Base-by-base conservation (phyloP, 1,140 invertebrate species). In the Rhopalosiphum padi region DNA sequence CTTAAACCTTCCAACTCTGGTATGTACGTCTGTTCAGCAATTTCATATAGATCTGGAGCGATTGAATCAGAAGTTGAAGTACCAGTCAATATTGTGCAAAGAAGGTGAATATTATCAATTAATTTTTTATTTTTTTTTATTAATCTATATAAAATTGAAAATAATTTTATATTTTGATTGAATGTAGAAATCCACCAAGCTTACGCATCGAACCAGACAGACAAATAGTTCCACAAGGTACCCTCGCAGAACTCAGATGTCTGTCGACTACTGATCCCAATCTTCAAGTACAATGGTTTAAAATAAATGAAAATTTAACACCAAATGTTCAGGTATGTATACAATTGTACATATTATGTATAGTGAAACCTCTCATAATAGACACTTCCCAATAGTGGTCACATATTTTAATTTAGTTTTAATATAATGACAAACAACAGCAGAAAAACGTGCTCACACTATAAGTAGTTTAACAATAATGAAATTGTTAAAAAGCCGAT, bases 221-320 rank as follows among this genome's bases (percentile, higher is more conserved):
- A 43, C 96, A 98, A 94, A 97, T 95, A 0, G 96, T 99, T n/a
- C 95, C 97, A 0, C 97, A 98, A 95, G 98, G 98, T 21, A 96
- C 96, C 9, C 96, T 96, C n/a, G 97, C 97, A 18, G 97, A 97
- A 89, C 95, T 99, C 1, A 96, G 97, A 5, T 99, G 98, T 95
- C 95, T 96, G 8, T 86, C 89, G 2, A 60, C 96, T 6, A 95
- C 95, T 46, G 96, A 96, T 82, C 97, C 98, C 1, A 95, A 96
- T 91, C 97, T 97, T 4, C 96, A 95, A 2, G 96, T 99, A 25
- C 97, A 96, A 94, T 99, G 98, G 98, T 96, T 96, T 2, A 98
- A 97, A 96, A 96, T 97, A 94, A 95, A 96, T n/a, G 96, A 96
- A 53, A 94, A 96, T 2, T 95, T 99, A 18, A 96, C 96, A 5